Base-by-base conservation (phyloP, 1,140 invertebrate species). In the Caerostris darwini region DNA sequence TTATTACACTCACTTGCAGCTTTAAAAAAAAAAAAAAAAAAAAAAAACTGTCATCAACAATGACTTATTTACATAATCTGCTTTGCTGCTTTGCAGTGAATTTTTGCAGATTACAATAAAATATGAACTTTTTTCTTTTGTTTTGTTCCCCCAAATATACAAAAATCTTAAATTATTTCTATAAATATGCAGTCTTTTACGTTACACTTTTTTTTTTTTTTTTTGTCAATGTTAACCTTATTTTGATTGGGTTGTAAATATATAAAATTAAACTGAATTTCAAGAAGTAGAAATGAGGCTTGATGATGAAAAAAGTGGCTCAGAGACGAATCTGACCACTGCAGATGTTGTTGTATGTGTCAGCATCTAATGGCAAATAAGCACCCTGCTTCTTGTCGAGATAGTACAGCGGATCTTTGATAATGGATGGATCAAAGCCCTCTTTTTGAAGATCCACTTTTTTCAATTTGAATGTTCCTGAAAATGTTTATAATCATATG, bases 361-460 rank as follows among this genome's bases (percentile, higher is more conserved):
- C 96, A 94, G 96, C 96, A 2, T 97, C 97, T 3, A 99, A 95
- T 56, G 96, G 97, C n/a, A 97, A 96, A 95, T 97, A 98, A 94
- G 96, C 96, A 17, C 96, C 97, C 50, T 95, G 95, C 92, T 97
- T 97, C 5, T 96, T 95, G 94, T 95, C 89, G 90, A 96, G 89
- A 94, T 95, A 96, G 95, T 95, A 96, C 5, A 96, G 56, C 19
- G 93, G 94, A 94, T 96, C 96, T 87, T 95, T 95, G 7, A 98
- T 97, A 91, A 96, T 96, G 82, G 97, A 97, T 0, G 98, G 97
- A 96, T 99, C 97, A 96, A 98, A 99, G 12, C 98, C 98, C 96
- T 99, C 98, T 95, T 98, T 98, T 96, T 99, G 98, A 54, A 99
- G 97, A 95, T 99, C 98, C n/a, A 98, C 96, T 96, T 99, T 99